Evolutionary conservation across 1,140 invertebrate genomes (phyloP), one percentile per base, ranked within the genome.

Genomic region (Listronotus bonariensis): DNA sequence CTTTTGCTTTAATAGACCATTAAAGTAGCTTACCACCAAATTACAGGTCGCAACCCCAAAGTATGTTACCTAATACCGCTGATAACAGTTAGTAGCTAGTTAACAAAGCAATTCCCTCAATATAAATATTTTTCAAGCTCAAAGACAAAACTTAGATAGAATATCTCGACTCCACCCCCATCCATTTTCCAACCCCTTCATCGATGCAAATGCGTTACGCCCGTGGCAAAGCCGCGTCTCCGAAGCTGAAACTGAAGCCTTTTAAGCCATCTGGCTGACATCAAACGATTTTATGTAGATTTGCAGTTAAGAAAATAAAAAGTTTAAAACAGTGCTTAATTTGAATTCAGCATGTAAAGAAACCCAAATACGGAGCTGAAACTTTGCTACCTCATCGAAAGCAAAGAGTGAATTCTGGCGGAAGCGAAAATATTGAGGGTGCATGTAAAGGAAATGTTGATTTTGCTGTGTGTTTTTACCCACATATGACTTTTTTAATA

Each of bases 61-160:
- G 32, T 34, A 3, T 17, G 8, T 46, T 46, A 46, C 43, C 11
- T 18, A 46, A 46, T 17, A 46, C 18, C 31, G 26, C 31, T 20
- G 32, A 54, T 54, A 54, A 40, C 40, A 54, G 32, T 54, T 54
- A 54, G 8, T 31, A 18, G 52, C 34, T 54, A 40, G 40, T 56
- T 56, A 56, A 40, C 54, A 64, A 69, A 65, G 53, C 62, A 65
- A 65, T 65, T 65, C 62, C 68, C 67, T 65, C 60, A 73, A 70
- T 68, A 74, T 73, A 74, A 74, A 74, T 71, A 73, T 74, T 74
- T 74, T 73, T 73, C 60, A 68, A 70, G 68, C 62, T 73, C 73
- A 74, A 74, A 74, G 73, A 74, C 73, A 74, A 74, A 74, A 74
- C 73, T 74, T 73, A 70, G 71, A 73, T 74, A 69, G 68, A 70